A percentile compares a stretch with the other conserved stretches of the same genome.
These are phyloP conservation scores for Schizaphis graminum DNA, from an alignment of 2,888 invertebrate species.

Conservation along the genomic window DNA sequence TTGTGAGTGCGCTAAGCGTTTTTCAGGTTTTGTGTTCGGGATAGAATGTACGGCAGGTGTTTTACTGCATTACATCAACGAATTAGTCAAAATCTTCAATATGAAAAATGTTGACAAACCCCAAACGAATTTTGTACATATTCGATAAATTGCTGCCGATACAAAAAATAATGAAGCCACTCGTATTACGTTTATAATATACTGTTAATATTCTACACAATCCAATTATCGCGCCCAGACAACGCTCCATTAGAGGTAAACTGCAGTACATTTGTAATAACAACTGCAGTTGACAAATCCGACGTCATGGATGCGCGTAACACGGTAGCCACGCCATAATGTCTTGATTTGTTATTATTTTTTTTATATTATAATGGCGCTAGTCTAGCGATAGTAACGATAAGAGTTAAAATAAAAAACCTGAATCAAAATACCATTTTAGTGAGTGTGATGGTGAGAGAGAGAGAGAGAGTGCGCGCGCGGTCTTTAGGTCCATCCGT, in stretches of 20 bases:
- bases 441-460: neutral
- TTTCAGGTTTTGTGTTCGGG: neutral
- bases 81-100: neutral
- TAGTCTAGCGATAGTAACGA: neutral
- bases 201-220: constrained; percentile 1
- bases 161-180: neutral
- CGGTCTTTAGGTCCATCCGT: neutral
- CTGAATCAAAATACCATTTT: neutral
- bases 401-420: constrained; percentile 16
- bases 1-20: neutral
- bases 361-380: neutral
- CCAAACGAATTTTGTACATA: neutral
- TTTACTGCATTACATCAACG: neutral
- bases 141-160: neutral
- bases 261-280: neutral
- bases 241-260: constrained; percentile 49
- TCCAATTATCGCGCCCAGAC: constrained; percentile 35
- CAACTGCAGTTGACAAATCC: constrained; percentile 44
- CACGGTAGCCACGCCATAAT: neutral
- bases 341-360: constrained; percentile 29
- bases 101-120: neutral
- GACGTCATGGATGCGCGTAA: constrained; percentile 43
- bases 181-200: neutral
- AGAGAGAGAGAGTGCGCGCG: neutral
- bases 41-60: neutral